Evolutionary conservation across 2,888 invertebrate genomes (phyloP).

Genomic region (Chymomyza caudatula): DNA sequence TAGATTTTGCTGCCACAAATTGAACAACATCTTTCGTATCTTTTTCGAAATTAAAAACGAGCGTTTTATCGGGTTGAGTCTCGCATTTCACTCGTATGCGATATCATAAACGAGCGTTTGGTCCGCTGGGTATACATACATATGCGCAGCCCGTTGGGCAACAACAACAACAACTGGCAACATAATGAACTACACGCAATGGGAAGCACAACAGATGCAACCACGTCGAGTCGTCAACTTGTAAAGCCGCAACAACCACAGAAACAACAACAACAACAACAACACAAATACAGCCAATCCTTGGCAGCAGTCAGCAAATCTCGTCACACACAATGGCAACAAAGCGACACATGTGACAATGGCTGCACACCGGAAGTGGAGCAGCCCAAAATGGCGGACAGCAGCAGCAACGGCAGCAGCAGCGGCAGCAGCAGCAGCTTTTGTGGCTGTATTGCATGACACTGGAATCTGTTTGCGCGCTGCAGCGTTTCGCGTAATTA

Average conservation of each 20-base stretch:
- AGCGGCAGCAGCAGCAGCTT: constrained; percentile 2
- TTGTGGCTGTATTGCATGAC: constrained; percentile 56
- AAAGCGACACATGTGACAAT: constrained; percentile 46
- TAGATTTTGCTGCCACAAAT: no score
- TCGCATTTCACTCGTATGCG: no score
- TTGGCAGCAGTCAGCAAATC: constrained; percentile 41
- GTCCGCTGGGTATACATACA: background rate
- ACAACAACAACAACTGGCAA: constrained; percentile 25
- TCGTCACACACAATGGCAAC: constrained; percentile 26
- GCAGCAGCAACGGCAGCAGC: constrained; percentile 2
- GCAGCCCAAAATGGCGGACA: constrained; percentile 21
- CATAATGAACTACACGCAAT: constrained; percentile 70
- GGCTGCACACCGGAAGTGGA: constrained; percentile 54
- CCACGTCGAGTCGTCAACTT: constrained; percentile 2
- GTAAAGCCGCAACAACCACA: constrained; percentile 4
- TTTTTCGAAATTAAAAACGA: no score
- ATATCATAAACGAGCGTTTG: no score
- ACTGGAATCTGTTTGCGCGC: constrained; percentile 57
- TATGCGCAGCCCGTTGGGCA: constrained; percentile 3
- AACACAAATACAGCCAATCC: constrained; percentile 18
- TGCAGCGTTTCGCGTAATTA: constrained; percentile 63
- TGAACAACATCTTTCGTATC: no score
- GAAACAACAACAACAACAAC: constrained; percentile 12
- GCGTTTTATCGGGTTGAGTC: no score
- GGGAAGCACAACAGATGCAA: constrained; percentile 69